phyloP scores from a whole-genome alignment of 1,140 invertebrate genomes.

The Eciton burchellii region DNA sequence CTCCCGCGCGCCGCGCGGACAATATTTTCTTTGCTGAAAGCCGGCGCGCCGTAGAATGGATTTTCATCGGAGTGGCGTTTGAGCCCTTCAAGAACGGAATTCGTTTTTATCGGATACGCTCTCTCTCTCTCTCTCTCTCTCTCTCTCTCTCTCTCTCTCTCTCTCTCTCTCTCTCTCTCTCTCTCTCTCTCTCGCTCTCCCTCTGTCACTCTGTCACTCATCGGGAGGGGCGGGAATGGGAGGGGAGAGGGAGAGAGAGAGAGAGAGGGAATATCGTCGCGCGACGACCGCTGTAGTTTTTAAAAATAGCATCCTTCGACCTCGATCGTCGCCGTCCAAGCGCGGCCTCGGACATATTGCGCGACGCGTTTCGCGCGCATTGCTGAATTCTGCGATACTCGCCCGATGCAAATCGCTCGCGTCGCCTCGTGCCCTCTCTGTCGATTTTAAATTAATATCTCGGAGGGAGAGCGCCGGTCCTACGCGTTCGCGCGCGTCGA shows the following conservation, averaged over 20 bases:
- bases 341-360: conserved; percentile 45
- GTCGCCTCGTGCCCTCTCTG: neutral
- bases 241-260: too few species aligned
- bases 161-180: too few species aligned
- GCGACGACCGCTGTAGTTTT: conserved; percentile 54
- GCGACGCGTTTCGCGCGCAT: conserved; percentile 40
- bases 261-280: conserved; percentile 38
- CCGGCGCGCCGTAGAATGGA: conserved; percentile 71
- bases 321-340: conserved; percentile 56
- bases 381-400: conserved; percentile 13
- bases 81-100: conserved; percentile 72
- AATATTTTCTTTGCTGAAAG: conserved; percentile 76
- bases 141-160: too few species aligned
- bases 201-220: too few species aligned
- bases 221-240: too few species aligned
- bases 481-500: neutral
- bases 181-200: too few species aligned
- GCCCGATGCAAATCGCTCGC: conserved; percentile 13
- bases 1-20: conserved; percentile 62
- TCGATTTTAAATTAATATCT: conserved; percentile 30
- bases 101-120: conserved; percentile 67
- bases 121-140: too few species aligned
- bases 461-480: neutral
- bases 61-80: conserved; percentile 71
- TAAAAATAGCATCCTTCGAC: conserved; percentile 62